phyloP scores from a whole-genome alignment of 2,888 invertebrate genomes.

The Erannis defoliaria region DNA sequence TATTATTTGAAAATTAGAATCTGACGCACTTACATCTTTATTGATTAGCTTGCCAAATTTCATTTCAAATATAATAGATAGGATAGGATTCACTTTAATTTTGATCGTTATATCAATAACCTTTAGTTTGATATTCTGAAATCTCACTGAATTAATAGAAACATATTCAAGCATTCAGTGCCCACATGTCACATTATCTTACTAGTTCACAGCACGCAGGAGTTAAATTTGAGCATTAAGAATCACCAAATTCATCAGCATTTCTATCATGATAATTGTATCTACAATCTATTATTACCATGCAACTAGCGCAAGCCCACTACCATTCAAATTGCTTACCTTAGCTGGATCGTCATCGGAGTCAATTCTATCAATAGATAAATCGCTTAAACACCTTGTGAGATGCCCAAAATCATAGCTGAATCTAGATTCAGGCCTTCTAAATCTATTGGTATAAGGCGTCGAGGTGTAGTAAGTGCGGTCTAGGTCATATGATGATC shows the following conservation, averaged over 20 bases:
- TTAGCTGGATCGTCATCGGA: slow-evolving; percentile 77
- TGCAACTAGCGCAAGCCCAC: slow-evolving; percentile 26
- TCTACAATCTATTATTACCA: slow-evolving; percentile 6
- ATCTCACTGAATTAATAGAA: too few species aligned
- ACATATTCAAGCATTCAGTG: too few species aligned
- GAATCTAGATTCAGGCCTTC: slow-evolving; percentile 56
- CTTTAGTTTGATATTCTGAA: too few species aligned
- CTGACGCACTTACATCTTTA: too few species aligned
- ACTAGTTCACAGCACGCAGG: too few species aligned
- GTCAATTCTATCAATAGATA: slow-evolving; percentile 76
- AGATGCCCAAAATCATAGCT: slow-evolving; percentile 68
- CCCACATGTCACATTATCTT: neutral
- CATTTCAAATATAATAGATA: too few species aligned
- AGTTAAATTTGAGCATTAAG: neutral
- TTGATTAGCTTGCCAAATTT: too few species aligned
- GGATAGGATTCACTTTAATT: too few species aligned
- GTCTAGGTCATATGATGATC: slow-evolving; percentile 77
- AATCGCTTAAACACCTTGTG: slow-evolving; percentile 71
- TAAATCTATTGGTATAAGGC: slow-evolving; percentile 75
- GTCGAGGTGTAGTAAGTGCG: slow-evolving; percentile 79
- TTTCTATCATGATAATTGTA: slow-evolving; percentile 14
- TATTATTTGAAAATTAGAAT: too few species aligned
- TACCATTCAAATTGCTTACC: slow-evolving; percentile 60
- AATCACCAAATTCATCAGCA: neutral
- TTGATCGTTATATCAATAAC: too few species aligned